Evolutionary conservation across 2,797 vertebrate species (phyloP).

Genomic region (Antennarius maculatus): DNA sequence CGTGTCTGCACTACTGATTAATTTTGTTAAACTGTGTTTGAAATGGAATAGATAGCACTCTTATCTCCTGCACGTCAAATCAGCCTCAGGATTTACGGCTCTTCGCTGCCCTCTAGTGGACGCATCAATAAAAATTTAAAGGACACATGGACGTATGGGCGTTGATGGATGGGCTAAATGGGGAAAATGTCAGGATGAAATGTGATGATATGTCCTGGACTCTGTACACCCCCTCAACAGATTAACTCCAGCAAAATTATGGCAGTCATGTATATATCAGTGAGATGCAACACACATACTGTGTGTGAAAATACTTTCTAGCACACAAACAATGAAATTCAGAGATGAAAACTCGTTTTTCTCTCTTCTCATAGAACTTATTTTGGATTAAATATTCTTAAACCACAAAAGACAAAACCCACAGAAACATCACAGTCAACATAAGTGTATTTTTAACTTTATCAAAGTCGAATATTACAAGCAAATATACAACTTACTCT

Average conservation of each 20-base stretch:
- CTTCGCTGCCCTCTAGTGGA: too few relatives aligned
- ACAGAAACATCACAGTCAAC: neutral
- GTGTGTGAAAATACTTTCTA: neutral
- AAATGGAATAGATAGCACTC: too few relatives aligned
- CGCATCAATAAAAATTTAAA: too few relatives aligned
- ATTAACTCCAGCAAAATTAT: constrained; percentile 50
- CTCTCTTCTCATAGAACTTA: neutral
- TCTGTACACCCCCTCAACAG: constrained; percentile 77
- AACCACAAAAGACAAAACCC: too few relatives aligned
- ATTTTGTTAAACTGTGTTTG: too few relatives aligned
- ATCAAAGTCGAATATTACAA: too few relatives aligned
- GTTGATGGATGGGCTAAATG: constrained; percentile 26
- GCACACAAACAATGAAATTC: constrained; percentile 12
- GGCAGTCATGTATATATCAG: neutral
- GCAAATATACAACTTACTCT: too few relatives aligned
- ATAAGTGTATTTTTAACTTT: too few relatives aligned
- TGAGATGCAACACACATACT: constrained; percentile 9
- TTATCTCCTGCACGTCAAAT: too few relatives aligned
- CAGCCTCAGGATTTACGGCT: too few relatives aligned
- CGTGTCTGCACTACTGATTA: too few relatives aligned
- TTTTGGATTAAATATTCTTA: neutral
- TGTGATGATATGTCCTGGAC: constrained; percentile 62
- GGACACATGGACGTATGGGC: too few relatives aligned
- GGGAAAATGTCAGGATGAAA: constrained; percentile 49
- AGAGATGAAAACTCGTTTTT: constrained; percentile 4